Conservation (phyloP, 2,888 invertebrate genomes). For the Epiblema foenella region DNA sequence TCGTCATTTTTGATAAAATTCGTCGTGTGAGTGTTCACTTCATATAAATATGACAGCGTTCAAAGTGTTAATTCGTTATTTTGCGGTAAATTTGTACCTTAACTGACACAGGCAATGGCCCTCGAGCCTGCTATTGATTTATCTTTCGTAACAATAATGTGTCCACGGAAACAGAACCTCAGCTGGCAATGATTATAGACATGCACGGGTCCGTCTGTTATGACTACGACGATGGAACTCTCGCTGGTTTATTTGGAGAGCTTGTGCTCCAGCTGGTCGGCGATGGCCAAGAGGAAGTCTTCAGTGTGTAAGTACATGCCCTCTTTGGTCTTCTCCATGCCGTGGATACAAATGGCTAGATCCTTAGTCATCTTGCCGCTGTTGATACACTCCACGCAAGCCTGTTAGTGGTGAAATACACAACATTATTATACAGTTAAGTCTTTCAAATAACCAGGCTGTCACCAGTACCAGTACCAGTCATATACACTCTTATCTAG, state of each 20-base stretch:
- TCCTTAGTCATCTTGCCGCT: constrained; percentile 95
- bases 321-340: constrained; percentile 91
- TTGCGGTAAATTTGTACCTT: too few species aligned
- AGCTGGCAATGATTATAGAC: not conserved
- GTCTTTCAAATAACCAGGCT: too few species aligned
- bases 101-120: too few species aligned
- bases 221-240: not conserved
- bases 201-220: not conserved
- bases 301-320: constrained; percentile 93
- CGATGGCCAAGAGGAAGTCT: constrained; percentile 93
- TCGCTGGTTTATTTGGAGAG: constrained; percentile 61
- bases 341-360: constrained; percentile 94
- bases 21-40: too few species aligned
- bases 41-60: too few species aligned
- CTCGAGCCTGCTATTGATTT: too few species aligned
- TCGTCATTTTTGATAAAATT: too few species aligned
- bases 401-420: constrained; percentile 62
- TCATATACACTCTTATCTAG: too few species aligned
- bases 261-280: constrained; percentile 87
- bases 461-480: too few species aligned
- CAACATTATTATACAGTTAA: too few species aligned
- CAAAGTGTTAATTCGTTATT: too few species aligned
- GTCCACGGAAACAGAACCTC: not conserved
- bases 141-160: not conserved
- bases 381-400: constrained; percentile 93